Conservation (phyloP, 2,113 vertebrate genomes). For the Pangasianodon hypophthalmus region DNA sequence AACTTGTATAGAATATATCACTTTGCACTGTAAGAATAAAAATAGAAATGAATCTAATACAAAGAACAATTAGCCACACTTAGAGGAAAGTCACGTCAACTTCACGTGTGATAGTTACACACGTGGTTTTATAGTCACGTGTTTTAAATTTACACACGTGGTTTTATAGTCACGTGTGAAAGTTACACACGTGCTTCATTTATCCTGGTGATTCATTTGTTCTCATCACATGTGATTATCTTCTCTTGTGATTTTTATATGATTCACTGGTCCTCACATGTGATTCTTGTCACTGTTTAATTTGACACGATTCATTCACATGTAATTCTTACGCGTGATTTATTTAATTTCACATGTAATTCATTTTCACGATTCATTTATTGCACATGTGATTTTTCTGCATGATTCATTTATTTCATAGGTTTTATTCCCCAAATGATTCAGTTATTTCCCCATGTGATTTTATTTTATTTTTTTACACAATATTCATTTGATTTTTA, state of each 20-base stretch:
- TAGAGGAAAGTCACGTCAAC: neutral
- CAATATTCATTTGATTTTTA: neutral
- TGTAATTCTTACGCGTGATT: neutral
- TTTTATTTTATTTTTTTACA: neutral
- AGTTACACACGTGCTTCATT: neutral
- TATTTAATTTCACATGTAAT: neutral
- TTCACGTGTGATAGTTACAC: neutral
- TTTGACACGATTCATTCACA: neutral
- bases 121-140: neutral
- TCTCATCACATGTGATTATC: neutral
- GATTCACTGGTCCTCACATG: neutral
- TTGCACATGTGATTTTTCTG: neutral
- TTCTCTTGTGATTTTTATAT: neutral
- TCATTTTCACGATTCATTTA: neutral
- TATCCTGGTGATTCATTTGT: neutral
- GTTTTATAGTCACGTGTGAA: neutral
- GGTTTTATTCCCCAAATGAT: too few species aligned
- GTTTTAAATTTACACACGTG: neutral
- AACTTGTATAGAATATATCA: neutral
- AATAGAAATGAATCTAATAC: neutral
- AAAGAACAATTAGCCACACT: neutral
- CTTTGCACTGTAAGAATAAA: too few species aligned
- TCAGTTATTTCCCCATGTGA: neutral
- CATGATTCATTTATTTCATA: neutral
- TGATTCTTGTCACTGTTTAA: neutral